phyloP scores from a whole-genome alignment of 2,797 vertebrate genomes.

The Orestias chungarensis region DNA sequence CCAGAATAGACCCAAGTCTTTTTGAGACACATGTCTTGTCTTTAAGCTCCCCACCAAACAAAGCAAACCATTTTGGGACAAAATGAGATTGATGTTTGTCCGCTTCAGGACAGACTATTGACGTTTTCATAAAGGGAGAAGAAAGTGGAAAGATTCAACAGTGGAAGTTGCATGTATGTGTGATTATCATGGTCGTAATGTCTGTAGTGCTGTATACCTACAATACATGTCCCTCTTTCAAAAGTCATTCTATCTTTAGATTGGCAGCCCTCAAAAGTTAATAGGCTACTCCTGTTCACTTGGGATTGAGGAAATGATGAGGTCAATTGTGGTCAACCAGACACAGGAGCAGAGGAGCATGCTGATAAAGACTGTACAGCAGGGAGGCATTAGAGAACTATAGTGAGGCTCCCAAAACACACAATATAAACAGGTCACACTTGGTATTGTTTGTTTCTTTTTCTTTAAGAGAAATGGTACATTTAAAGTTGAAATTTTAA shows the following conservation, averaged over 20 bases:
- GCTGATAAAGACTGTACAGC: constrained; percentile 22
- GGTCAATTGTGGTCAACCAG: constrained; percentile 42
- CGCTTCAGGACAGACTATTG: neutral
- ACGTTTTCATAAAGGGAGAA: neutral
- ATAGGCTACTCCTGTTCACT: constrained; percentile 43
- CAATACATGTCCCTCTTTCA: constrained; percentile 24
- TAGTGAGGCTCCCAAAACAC: neutral
- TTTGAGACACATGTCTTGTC: neutral
- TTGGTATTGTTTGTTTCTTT: neutral
- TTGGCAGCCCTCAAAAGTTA: constrained; percentile 40
- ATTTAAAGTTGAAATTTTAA: neutral
- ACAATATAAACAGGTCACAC: neutral
- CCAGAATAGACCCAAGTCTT: neutral
- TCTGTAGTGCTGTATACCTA: constrained; percentile 7
- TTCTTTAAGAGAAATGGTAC: neutral
- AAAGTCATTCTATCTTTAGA: constrained; percentile 26
- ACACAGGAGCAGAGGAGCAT: constrained; percentile 22
- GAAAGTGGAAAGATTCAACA: neutral
- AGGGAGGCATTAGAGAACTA: constrained; percentile 1
- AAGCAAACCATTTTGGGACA: neutral
- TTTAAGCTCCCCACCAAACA: constrained; percentile 8
- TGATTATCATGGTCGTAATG: neutral
- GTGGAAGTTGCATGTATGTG: neutral
- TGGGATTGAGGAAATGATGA: constrained; percentile 45
- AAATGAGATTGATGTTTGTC: neutral